Evolutionary conservation across 2,113 vertebrate species (phyloP), one percentile per base, ranked within the genome.

Genomic region (Piliocolobus tephrosceles): DNA sequence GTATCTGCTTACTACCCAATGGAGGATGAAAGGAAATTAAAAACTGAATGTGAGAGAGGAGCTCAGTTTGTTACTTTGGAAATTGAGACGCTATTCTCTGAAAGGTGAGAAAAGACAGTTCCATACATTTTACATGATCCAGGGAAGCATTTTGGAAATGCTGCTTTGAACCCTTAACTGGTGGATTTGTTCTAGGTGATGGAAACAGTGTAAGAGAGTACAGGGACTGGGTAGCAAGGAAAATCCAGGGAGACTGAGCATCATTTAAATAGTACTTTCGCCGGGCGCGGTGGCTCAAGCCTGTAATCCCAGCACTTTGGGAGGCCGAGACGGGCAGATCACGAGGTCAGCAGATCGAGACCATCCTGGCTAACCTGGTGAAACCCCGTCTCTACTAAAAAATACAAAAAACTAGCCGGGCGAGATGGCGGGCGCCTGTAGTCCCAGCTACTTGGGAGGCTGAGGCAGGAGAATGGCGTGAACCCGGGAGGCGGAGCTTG

Each of bases 41-140:
- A 87, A 96, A 94, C 50, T 64, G 27, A 22, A 40, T 93, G 4
- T 84, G 57, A 95, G 64, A 78, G 25, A 91, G 70, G 18, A 97
- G 23, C 58, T 50, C 43, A 25, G 38, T 64, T 79, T 84, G 83
- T 91, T 89, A 89, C 35, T 94, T 86, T 86, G 66, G 43, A 85
- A 84, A 68, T 13, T 32, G n/a, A 92, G n/a, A 78, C 1, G 3
- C 75, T 32, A 45, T 76, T 78, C 43, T 18, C 61, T 76, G 79
- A 70, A 92, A 92, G 52, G 8, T 72, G 50, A 84, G 20, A 90
- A 92, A 79, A 73, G 86, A 90, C 58, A 90, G 79, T 78, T 94
- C 30, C 10, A 20, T 80, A 32, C 38, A 58, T 66, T 14, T 88
- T 87, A 4, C 52, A 7, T 76, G 22, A 7, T 20, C 82, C 72